Evolutionary conservation across 2,113 vertebrate genomes (phyloP), one percentile per base, ranked within the genome.

Genomic region (Oxygymnocypris stewartii): DNA sequence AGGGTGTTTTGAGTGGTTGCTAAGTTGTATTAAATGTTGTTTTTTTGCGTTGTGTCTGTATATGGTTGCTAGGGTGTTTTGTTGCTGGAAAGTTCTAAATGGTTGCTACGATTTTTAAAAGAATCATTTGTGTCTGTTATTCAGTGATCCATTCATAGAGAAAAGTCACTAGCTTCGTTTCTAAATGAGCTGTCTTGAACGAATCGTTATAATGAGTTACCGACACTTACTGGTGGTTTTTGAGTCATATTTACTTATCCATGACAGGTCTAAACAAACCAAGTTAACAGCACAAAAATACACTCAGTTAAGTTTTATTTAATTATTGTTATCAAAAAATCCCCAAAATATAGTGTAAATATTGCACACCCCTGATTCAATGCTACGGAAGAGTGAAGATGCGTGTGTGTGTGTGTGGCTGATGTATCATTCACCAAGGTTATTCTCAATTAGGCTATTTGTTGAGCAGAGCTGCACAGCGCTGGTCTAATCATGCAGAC

Each of bases 351-450:
- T n/a, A n/a, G n/a, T n/a, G n/a, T n/a, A n/a, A n/a, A n/a, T n/a
- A n/a, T n/a, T n/a, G n/a, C n/a, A n/a, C n/a, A n/a, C n/a, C n/a
- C n/a, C n/a, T n/a, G n/a, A n/a, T n/a, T 57, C 16, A 59, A 23
- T 2, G 54, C 6, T 23, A 9, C 0, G 7, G 54, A 57, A 23
- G 35, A 71, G 35, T 37, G 65, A 57, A 57, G 54, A 35, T 1
- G 31, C 4, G 88, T 93, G 90, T 92, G 85, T 80, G 63, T 80
- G 78, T 76, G 47, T 40, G 80, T n/a, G 91, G 90, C 91, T 93
- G 92, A 92, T 93, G 90, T 94, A 93, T 94, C 93, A 93, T 94
- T 94, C 93, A 92, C 92, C 93, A 94, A 94, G 94, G 93, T 94
- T 94, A 90, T 91, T 92, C 93, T 93, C 92, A 94, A 94, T 94